Conservation (phyloP, 2,113 vertebrate genomes). For the Rhipidura dahli region DNA sequence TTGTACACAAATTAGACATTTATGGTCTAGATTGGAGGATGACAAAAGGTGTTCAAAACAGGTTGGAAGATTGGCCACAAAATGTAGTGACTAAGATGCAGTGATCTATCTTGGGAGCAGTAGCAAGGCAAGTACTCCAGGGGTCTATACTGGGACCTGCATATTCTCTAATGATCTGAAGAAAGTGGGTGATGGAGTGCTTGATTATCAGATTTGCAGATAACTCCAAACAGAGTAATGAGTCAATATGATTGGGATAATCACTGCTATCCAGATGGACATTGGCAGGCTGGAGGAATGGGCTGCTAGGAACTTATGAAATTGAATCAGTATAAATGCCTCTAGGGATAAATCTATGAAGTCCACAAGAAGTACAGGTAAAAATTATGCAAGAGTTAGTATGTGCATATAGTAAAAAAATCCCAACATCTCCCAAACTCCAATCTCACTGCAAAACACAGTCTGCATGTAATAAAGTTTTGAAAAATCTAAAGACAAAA, state of each 20-base stretch:
- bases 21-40: background rate
- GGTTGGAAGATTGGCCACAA: background rate
- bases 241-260: background rate
- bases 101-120: fast-evolving
- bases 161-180: background rate
- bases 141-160: background rate
- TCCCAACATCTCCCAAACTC: fast-evolving
- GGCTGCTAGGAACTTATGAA: background rate
- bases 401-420: background rate
- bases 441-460: background rate
- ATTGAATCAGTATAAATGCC: background rate
- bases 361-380: background rate
- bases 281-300: background rate
- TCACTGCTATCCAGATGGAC: background rate
- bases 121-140: background rate
- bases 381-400: background rate
- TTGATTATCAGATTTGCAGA: background rate
- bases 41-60: background rate
- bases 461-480: background rate
- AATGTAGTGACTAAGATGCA: background rate
- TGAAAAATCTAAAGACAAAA: background rate
- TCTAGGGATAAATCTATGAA: background rate
- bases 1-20: background rate
- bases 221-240: background rate
- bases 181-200: background rate